These are phyloP conservation scores for Malthinus flaveolus DNA, from an alignment of 2,888 invertebrate species.

Conservation along the genomic window DNA sequence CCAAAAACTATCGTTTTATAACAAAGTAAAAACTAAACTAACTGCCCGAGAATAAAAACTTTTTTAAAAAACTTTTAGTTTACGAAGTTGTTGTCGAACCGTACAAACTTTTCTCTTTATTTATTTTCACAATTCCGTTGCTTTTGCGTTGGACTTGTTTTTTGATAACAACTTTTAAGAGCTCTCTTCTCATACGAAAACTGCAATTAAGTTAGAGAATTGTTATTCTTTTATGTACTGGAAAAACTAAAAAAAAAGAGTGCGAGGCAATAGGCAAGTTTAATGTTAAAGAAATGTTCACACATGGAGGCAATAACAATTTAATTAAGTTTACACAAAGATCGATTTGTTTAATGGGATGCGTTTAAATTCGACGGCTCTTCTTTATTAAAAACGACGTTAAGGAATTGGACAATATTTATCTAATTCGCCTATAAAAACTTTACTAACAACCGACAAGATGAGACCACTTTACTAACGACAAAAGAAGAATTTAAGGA, in stretches of 20 bases:
- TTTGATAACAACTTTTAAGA: slow-evolving; percentile 15
- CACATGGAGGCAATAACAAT: slow-evolving; percentile 5
- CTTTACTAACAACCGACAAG: too few species aligned
- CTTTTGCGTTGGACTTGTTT: slow-evolving; percentile 9
- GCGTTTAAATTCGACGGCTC: too few species aligned
- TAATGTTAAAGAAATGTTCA: slow-evolving; percentile 1
- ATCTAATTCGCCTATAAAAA: too few species aligned
- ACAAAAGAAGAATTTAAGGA: too few species aligned
- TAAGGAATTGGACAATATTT: too few species aligned
- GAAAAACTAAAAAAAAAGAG: slow-evolving; percentile 4
- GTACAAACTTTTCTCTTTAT: slow-evolving; percentile 11
- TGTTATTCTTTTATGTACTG: slow-evolving; percentile 10
- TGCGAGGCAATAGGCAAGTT: neutral
- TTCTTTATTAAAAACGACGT: too few species aligned
- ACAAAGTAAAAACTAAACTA: neutral
- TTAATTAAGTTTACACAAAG: slow-evolving; percentile 24
- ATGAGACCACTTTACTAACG: too few species aligned
- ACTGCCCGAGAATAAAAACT: neutral
- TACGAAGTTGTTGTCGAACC: slow-evolving; percentile 1
- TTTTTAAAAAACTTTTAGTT: slow-evolving; percentile 5
- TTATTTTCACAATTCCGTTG: slow-evolving; percentile 19
- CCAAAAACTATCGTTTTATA: slow-evolving; percentile 10
- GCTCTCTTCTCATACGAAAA: slow-evolving; percentile 12
- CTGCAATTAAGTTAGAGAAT: slow-evolving; percentile 14
- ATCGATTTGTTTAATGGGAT: slow-evolving; percentile 16